Conservation (phyloP, 2,113 vertebrate species). For the Daphoenositta chrysoptera region DNA sequence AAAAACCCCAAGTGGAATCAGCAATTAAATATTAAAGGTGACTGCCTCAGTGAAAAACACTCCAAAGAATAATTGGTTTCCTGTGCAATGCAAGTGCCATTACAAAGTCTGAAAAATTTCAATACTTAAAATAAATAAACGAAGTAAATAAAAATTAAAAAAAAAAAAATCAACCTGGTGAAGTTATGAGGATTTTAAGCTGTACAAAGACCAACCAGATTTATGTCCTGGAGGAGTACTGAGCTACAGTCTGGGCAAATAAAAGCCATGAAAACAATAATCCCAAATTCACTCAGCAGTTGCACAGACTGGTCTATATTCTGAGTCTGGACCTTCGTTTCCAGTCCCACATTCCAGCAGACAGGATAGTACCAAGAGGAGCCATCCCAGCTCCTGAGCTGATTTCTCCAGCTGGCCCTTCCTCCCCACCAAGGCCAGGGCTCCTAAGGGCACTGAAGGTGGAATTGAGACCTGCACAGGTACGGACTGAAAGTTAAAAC, state of each 20-base stretch:
- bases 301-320: fast-evolving
- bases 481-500: background rate
- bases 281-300: background rate
- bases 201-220: background rate
- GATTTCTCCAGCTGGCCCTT: background rate
- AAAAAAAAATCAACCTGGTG: background rate
- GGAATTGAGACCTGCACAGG: background rate
- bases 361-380: background rate
- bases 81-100: background rate
- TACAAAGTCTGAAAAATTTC: background rate
- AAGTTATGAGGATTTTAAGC: background rate
- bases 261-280: background rate
- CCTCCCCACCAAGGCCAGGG: background rate
- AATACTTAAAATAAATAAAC: background rate
- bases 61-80: conserved; percentile 7
- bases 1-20: conserved; percentile 30
- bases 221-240: background rate
- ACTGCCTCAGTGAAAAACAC: conserved; percentile 5
- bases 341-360: background rate
- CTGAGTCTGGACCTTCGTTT: background rate
- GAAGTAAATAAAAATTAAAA: background rate
- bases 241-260: background rate
- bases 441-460: background rate
- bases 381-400: background rate
- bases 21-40: conserved; percentile 57